phyloP scores from a whole-genome alignment of 2,888 invertebrate species.

The Hartigia nigra region DNA sequence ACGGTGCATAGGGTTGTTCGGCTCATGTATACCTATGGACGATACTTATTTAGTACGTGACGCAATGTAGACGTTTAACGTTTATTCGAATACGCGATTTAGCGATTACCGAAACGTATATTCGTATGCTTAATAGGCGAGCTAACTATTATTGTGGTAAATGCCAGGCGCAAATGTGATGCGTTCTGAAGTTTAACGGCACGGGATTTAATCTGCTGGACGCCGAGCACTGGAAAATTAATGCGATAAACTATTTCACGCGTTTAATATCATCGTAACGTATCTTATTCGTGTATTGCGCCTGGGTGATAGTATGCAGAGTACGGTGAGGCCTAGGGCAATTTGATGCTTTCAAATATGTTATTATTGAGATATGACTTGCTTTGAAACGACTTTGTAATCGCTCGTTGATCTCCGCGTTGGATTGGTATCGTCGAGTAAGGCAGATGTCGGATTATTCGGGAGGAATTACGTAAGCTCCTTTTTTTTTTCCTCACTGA shows the following conservation, averaged over 20 bases:
- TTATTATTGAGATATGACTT: not conserved
- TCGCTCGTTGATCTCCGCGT: not conserved
- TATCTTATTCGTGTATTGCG: too few species aligned
- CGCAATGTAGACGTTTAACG: not conserved
- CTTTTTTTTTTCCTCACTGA: not conserved
- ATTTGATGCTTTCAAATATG: not conserved
- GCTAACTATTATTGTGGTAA: not conserved
- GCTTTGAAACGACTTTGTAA: not conserved
- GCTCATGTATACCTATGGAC: not conserved
- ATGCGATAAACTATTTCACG: not conserved
- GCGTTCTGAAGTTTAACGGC: not conserved
- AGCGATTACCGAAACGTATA: not conserved
- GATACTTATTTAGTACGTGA: not conserved
- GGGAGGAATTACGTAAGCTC: not conserved
- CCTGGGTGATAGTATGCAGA: too few species aligned
- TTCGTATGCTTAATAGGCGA: not conserved
- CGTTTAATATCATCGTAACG: not conserved
- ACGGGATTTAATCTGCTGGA: not conserved
- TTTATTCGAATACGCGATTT: not conserved
- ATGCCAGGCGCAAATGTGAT: not conserved
- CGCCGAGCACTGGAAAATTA: not conserved
- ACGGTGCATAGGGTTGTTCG: too few species aligned
- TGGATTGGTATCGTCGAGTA: not conserved
- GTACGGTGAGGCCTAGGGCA: too few species aligned
- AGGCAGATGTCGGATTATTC: not conserved